These are phyloP conservation scores for Sterrhoptilus dennistouni DNA, from an alignment of 2,113 vertebrate species.

Conservation along the genomic window DNA sequence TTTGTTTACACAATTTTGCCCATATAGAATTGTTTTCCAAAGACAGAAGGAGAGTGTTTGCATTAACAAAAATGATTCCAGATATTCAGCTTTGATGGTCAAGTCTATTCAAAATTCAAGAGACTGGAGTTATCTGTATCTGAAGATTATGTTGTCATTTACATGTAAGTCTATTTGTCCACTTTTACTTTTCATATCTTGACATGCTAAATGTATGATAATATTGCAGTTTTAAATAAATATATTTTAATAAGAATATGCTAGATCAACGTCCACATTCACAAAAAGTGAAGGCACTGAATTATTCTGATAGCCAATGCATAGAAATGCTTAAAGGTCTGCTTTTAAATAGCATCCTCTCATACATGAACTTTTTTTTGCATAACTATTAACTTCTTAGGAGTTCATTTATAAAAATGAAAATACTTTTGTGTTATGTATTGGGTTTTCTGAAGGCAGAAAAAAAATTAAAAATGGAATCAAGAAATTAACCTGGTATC, in stretches of 20 bases:
- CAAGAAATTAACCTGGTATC: not conserved
- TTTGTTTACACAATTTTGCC: conserved; percentile 23
- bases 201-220: not conserved
- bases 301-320: not conserved
- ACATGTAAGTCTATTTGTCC: not conserved
- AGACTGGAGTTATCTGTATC: not conserved
- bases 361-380: not conserved
- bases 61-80: conserved; percentile 25
- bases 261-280: not conserved
- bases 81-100: not conserved
- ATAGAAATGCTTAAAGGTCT: not conserved
- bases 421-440: not conserved
- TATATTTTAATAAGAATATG: not conserved
- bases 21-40: conserved; percentile 3
- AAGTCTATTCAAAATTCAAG: not conserved
- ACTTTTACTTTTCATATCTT: not conserved
- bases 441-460: not conserved
- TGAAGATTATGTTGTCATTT: not conserved
- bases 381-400: not conserved
- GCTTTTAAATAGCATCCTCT: not conserved
- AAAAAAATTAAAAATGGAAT: not conserved
- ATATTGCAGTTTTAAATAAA: not conserved
- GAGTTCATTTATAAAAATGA: not conserved
- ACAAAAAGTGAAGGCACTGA: not conserved
- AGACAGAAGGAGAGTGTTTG: conserved; percentile 19